Base-by-base conservation (phyloP, 2,113 vertebrate genomes). In the Forbesichthys agassizii region DNA sequence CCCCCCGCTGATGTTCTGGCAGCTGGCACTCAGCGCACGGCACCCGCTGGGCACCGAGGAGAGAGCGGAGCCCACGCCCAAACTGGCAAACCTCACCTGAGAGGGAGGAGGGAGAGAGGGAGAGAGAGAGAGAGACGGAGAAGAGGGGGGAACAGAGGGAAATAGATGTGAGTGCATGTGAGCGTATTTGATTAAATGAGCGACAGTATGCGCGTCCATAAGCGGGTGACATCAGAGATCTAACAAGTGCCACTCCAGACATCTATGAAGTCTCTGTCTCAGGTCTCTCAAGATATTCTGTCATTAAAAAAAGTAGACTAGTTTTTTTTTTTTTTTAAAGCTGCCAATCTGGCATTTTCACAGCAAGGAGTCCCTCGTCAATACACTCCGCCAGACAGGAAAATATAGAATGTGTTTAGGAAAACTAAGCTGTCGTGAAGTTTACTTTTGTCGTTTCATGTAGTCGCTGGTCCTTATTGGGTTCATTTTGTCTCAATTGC, bases 1-100 rank as follows among this genome's bases (percentile, higher is more conserved):
- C 9, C 97, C 97, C 75, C 97, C 98, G 27, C 97, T 96, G 88
- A 99, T 99, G 88, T 98, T 96, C 87, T 95, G 96, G 90, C 97
- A 99, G 88, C 97, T 98, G 85, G 88, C 90, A 55, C 94, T 93
- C 83, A 99, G 89, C 70, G 94, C 94, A 80, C 94, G 79, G 73
- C 95, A 96, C 64, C 98, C 98, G 9, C 49, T 76, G 85, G 95
- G 92, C 69, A 94, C 75, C 5, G 95, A 93, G 59, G 96, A 96
- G 74, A 99, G 90, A 27, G 96, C 95, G 18, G 96, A 92, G 66
- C 95, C 96, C 77, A 99, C 90, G 57, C 93, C 95, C 83, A 99
- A 88, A 6, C 96, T 95, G 64, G 96, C 95, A 91, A 95, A 96
- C 79, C 96, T 94, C 71, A 99, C 98, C 98, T 99, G 79, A 58